phyloP scores from a whole-genome alignment of 2,113 vertebrate species.

The Lasiurus cinereus region DNA sequence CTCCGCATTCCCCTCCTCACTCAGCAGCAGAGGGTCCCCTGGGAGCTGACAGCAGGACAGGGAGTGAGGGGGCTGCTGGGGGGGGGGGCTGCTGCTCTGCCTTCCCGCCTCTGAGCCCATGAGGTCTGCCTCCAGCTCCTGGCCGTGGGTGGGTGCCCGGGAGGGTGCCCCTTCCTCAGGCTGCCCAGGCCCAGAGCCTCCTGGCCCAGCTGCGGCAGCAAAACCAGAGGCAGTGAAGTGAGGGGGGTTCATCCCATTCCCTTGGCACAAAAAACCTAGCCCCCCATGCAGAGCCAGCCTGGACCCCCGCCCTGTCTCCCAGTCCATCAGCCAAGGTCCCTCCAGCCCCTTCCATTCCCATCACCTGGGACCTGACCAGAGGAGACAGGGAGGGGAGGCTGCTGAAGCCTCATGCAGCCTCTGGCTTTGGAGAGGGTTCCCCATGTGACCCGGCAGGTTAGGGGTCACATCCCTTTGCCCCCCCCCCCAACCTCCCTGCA shows the following conservation, averaged over 20 bases:
- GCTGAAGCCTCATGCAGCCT: not conserved
- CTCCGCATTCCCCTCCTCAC: not conserved
- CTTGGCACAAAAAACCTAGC: not conserved
- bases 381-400: not conserved
- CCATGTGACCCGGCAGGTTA: accelerated
- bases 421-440: accelerated
- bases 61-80: too few relatives aligned
- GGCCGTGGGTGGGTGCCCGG: not conserved
- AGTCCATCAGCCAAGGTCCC: not conserved
- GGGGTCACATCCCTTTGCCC: not conserved
- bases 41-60: not conserved
- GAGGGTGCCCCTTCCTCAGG: too few relatives aligned
- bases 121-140: not conserved
- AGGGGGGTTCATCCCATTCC: not conserved
- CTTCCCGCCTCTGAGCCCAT: not conserved
- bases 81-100: accelerated
- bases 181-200: not conserved
- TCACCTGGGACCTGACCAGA: not conserved
- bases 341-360: not conserved
- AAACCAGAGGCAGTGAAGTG: not conserved
- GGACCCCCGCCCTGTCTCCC: not conserved
- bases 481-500: accelerated
- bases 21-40: not conserved
- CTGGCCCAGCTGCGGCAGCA: not conserved
- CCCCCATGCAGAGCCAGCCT: accelerated